A percentile compares a stretch with the other conserved stretches of the same genome.
These are phyloP conservation scores for Centropus unirufus DNA, from an alignment of 2,113 vertebrate species.

Conservation along the genomic window DNA sequence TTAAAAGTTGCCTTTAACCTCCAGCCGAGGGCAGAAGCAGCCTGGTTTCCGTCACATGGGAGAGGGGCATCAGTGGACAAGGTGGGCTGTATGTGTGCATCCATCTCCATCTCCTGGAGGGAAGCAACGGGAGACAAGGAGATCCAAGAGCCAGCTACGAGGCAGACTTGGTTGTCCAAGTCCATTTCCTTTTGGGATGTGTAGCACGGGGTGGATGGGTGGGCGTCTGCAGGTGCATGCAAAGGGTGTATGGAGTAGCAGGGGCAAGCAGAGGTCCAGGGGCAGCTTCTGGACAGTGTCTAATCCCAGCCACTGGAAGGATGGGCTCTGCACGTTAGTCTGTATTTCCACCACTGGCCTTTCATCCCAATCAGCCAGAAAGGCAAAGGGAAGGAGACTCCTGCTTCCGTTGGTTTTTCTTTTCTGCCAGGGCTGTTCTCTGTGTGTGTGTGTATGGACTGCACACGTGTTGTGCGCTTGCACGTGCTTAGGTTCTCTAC, in stretches of 20 bases:
- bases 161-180: not conserved
- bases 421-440: not conserved
- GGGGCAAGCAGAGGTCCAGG: not conserved
- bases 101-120: not conserved
- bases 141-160: not conserved
- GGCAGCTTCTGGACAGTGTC: not conserved
- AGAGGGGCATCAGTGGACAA: accelerated
- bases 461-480: accelerated
- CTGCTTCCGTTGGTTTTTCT: accelerated
- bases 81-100: not conserved
- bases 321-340: no score
- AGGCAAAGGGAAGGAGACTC: accelerated
- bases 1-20: not conserved
- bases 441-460: not conserved
- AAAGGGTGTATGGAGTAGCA: not conserved
- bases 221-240: no score
- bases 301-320: accelerated
- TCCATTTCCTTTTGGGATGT: not conserved
- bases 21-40: not conserved
- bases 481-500: accelerated
- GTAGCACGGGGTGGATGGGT: accelerated
- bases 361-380: not conserved
- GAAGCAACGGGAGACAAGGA: not conserved
- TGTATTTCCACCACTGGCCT: accelerated
- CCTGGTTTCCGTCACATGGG: not conserved